Base-by-base conservation (phyloP, 35 echinoderm and acorn worm genomes). In the Eucidaris tribuloides region DNA sequence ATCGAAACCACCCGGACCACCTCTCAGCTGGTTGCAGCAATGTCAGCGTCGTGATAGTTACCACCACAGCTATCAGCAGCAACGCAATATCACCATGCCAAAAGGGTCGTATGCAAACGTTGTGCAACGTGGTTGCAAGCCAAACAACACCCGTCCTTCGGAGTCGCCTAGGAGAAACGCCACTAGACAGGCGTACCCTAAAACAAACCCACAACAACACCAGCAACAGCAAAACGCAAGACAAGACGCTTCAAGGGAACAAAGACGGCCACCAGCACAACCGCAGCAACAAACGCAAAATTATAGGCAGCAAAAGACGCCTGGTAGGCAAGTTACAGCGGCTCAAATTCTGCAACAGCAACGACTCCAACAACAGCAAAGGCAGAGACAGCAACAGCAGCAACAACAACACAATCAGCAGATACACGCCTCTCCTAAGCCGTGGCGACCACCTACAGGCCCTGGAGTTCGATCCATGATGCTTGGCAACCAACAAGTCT, bases 61-160 rank as follows among this genome's bases (percentile, higher is more conserved):
- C n/a, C 44, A 40, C 68, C 68, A 74, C 40, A n/a, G 44, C 23
- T 40, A 74, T 33, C 68, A 74, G 20, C 68, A 74, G 34, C 68
- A 74, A 41, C 9, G n/a, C 35, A 42, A 74, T 40, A 42, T 74
- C 41, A 40, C 5, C 35, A 74, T 74, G 68, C 68, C 68, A 3
- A 6, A 40, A 17, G 68, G 68, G 35, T 42, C 35, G n/a, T 74
- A 74, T 18, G 68, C 68, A 14, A 74, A 40, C 44, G 68, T 74
- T 38, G 68, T 74, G 1, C 68, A 41, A n/a, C n/a, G n/a, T n/a
- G n/a, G n/a, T n/a, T n/a, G n/a, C n/a, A n/a, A n/a, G n/a, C n/a
- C n/a, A n/a, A 74, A 74, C 0, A 15, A 33, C 36, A 74, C 11
- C 68, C n/a, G 9, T 3, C 24, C 68, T n/a, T 52, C 48, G 19